Percentiles rank a stretch among this genome's conserved stretches.
Conservation (phyloP, 2,888 invertebrate species). For the Sesamia inferens region DNA sequence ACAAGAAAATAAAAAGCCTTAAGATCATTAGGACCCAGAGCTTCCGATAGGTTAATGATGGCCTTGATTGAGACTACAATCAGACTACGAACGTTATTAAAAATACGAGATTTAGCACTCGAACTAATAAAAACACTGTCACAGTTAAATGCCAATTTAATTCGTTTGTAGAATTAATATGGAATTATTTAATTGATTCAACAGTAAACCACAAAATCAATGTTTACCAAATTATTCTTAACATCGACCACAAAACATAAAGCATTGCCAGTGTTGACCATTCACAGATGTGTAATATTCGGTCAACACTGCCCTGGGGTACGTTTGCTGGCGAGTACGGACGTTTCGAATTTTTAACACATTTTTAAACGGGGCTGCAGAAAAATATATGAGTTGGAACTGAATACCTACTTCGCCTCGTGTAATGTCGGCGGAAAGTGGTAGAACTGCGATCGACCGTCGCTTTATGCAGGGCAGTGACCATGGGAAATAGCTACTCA, state of each 20-base stretch:
- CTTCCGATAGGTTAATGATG: too few species aligned
- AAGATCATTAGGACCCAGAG: too few species aligned
- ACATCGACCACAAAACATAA: conserved; percentile 41
- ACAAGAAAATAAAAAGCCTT: too few species aligned
- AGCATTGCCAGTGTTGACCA: conserved; percentile 35
- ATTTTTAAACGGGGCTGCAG: conserved; percentile 43
- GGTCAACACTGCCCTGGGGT: conserved; percentile 51
- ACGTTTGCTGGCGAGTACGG: conserved; percentile 28
- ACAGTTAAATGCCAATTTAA: background rate
- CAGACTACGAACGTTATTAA: background rate
- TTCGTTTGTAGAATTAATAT: conserved; percentile 11
- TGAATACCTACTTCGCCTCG: conserved; percentile 24
- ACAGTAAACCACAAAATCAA: conserved; percentile 52
- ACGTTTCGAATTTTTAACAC: conserved; percentile 45
- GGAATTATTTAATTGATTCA: conserved; percentile 35
- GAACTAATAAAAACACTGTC: background rate
- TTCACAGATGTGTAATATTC: conserved; percentile 52
- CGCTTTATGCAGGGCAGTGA: background rate
- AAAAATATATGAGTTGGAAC: conserved; percentile 40
- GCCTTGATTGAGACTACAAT: background rate
- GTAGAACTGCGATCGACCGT: background rate
- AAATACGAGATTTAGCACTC: background rate
- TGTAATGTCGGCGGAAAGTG: background rate
- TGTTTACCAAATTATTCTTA: conserved; percentile 44
- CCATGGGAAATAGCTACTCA: background rate